Evolutionary conservation across 2,888 invertebrate species (phyloP), one percentile per base, ranked within the genome.

Genomic region (Apamea epomidion): DNA sequence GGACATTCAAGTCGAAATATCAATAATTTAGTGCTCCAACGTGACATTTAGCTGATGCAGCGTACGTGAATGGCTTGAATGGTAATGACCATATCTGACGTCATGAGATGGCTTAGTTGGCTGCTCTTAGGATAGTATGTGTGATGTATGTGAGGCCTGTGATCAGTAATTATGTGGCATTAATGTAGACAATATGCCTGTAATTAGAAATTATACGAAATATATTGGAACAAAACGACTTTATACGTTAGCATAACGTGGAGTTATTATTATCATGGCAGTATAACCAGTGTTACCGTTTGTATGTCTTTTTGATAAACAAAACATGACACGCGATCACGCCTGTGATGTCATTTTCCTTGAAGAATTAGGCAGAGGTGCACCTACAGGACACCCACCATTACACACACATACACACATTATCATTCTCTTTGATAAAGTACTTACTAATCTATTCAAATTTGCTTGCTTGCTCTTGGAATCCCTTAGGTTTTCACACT

Each of bases 21-120:
- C 68, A 76, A 76, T 85, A 68, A 87, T 87, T 76, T 83, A 87
- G 37, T 51, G 37, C 25, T 42, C 4, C 25, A 32, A 16, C 71
- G 70, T 83, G 80, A 80, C 80, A 21, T 87, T 83, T 58, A n/a
- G 87, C 76, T 80, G 84, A 83, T 65, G 42, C 70, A 68, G 84
- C 62, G 14, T n/a, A 42, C 42, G 60, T 60, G 69, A 76, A 70
- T 48, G 58, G 42, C 76, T 82, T 80, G 87, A 88, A 84, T 84
- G 16, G 74, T 84, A 87, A 88, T 87, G 74, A 68, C 45, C 72
- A n/a, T 16, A 32, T 72, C 42, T 78, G 67, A 81, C 79, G 84
- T 81, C 76, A 67, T 69, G 42, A 14, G 16, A 74, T 71, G 32
- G 83, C 73, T 86, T 79, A 78, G 74, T 68, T 65, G 14, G 65